These are phyloP conservation scores for Alloscopus bannaensis DNA, from an alignment of 2,888 invertebrate genomes.

Conservation along the genomic window DNA sequence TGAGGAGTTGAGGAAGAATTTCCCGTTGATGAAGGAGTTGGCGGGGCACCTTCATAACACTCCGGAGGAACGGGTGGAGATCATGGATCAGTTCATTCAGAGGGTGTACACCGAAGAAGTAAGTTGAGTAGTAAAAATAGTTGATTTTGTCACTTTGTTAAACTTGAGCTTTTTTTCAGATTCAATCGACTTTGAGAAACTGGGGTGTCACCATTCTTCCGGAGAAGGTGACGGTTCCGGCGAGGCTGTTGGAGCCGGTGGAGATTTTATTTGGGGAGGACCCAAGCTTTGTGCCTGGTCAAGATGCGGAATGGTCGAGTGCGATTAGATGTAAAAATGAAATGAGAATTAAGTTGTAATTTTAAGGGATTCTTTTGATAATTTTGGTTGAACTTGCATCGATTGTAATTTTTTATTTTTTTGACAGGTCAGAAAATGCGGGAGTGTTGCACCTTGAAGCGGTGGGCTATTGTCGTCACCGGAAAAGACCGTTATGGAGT, in stretches of 20 bases:
- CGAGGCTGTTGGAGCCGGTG: constrained; percentile 10
- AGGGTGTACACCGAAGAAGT: not conserved
- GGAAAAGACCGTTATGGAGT: constrained; percentile 16
- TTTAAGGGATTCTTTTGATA: not conserved
- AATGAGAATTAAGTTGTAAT: not conserved
- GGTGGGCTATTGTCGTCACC: constrained; percentile 32
- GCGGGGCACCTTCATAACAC: constrained; percentile 33
- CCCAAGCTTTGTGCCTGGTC: constrained; percentile 10
- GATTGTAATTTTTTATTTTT: not conserved
- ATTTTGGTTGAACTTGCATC: not conserved
- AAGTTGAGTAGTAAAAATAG: not conserved
- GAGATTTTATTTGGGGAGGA: constrained; percentile 5
- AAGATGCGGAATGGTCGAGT: constrained; percentile 43
- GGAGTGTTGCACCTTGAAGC: not conserved
- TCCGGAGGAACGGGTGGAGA: constrained; percentile 8
- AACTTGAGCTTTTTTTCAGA: not conserved
- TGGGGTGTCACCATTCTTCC: not conserved
- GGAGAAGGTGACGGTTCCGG: constrained; percentile 9
- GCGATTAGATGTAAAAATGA: constrained; percentile 19
- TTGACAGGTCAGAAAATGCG: constrained; percentile 30
- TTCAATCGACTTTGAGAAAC: not conserved
- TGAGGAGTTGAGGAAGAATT: constrained; percentile 32
- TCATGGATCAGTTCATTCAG: constrained; percentile 11
- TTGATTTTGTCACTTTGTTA: not conserved
- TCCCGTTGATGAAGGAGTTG: constrained; percentile 34